Percentiles rank a stretch among this genome's conserved stretches.
phyloP scores from a whole-genome alignment of 2,113 vertebrate genomes.

The Epinephelus cyanopodus region DNA sequence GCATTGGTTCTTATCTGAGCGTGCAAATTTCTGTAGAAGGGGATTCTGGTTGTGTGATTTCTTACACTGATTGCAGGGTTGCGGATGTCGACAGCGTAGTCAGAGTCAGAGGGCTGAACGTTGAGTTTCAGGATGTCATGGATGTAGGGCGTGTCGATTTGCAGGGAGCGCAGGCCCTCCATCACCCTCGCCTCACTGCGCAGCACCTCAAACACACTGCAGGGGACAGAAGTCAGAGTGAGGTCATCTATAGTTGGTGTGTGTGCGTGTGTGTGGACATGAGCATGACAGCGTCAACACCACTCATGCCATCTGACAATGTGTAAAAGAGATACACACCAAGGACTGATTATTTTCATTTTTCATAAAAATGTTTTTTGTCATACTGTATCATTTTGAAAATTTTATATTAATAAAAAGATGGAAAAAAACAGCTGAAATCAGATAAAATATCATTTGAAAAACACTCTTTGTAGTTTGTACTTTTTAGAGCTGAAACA shows the following conservation, averaged over 20 bases:
- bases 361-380: not conserved
- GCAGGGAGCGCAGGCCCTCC: slow-evolving; percentile 94
- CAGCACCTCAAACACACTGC: slow-evolving; percentile 94
- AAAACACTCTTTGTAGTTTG: not conserved
- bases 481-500: too few relatives aligned
- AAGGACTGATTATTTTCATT: not conserved
- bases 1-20: not conserved
- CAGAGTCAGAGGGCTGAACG: slow-evolving; percentile 92
- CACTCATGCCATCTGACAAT: not conserved
- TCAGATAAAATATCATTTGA: not conserved
- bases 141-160: slow-evolving; percentile 90
- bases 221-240: slow-evolving; percentile 9
- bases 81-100: slow-evolving; percentile 97
- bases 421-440: not conserved
- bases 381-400: not conserved
- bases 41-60: not conserved
- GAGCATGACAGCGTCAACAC: not conserved
- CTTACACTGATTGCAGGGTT: slow-evolving; percentile 92
- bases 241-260: not conserved
- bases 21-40: not conserved
- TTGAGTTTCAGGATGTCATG: slow-evolving; percentile 95
- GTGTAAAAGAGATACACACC: not conserved
- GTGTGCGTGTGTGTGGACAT: not conserved
- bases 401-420: not conserved
- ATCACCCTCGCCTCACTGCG: slow-evolving; percentile 94